Evolutionary conservation across 2,113 vertebrate genomes (phyloP).

Genomic region (Myotis brandtii): DNA sequence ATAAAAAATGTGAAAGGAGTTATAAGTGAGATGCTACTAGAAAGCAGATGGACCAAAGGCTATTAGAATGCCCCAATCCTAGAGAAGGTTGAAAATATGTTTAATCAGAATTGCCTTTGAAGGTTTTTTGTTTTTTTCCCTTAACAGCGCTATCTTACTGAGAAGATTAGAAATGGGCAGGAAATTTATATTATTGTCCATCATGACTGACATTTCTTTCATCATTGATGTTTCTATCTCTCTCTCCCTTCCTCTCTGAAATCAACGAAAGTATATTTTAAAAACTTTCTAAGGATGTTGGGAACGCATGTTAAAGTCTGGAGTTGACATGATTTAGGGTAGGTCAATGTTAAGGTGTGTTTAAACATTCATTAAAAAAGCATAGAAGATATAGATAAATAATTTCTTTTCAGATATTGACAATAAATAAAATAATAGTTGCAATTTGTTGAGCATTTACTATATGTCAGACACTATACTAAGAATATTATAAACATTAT

Average conservation of each 20-base stretch:
- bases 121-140: neutral
- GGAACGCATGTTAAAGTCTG: neutral
- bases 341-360: neutral
- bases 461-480: neutral
- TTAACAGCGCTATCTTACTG: neutral
- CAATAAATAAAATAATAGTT: neutral
- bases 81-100: neutral
- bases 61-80: conserved; percentile 35
- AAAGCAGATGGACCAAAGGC: neutral
- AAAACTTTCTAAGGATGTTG: neutral
- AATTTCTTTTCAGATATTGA: neutral
- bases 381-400: neutral
- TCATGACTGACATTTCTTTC: neutral
- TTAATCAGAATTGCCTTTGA: conserved; percentile 43
- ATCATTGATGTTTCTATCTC: too few relatives aligned
- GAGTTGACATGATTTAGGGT: neutral
- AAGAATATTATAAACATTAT: neutral
- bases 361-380: neutral
- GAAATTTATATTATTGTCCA: conserved; percentile 34
- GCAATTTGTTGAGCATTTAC: neutral
- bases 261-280: neutral
- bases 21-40: neutral
- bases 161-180: neutral
- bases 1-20: neutral
- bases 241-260: too few relatives aligned